phyloP scores from a whole-genome alignment of 1,140 invertebrate species.

The Anastrepha ludens region DNA sequence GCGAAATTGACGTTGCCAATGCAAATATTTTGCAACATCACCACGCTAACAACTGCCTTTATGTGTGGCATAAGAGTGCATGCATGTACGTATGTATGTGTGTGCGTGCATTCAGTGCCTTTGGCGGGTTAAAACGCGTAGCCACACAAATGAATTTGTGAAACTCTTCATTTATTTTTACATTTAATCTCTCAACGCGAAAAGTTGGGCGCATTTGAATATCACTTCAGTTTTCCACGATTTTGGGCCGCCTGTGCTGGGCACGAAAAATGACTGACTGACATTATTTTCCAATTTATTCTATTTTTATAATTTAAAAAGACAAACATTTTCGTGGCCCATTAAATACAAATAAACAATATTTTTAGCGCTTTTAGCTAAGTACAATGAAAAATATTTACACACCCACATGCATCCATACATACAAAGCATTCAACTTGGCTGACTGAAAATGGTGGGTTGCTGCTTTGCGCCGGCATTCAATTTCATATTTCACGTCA shows the following conservation, averaged over 20 bases:
- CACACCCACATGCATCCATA: not conserved
- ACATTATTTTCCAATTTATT: not conserved
- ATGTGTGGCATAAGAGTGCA: not conserved
- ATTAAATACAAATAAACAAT: not conserved
- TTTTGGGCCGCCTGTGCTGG: not conserved
- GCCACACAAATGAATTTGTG: not conserved
- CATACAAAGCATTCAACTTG: not conserved
- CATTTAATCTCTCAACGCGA: not conserved
- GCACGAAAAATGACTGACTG: not conserved
- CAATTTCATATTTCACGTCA: conserved; percentile 43
- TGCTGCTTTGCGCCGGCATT: not conserved
- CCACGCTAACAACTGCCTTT: not conserved
- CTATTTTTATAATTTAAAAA: not conserved
- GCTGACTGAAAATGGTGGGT: not conserved
- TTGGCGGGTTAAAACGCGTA: not conserved
- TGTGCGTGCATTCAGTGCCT: not conserved
- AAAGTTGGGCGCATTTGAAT: conserved; percentile 20
- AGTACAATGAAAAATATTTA: not conserved
- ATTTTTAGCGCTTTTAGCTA: not conserved
- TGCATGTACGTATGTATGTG: no score
- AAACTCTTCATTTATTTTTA: not conserved
- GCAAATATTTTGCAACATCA: conserved; percentile 21
- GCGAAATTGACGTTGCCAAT: conserved; percentile 33
- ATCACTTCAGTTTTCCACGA: not conserved
- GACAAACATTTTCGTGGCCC: not conserved